Base-by-base conservation (phyloP, 2,888 invertebrate species). In the Melanostoma mellinum region DNA sequence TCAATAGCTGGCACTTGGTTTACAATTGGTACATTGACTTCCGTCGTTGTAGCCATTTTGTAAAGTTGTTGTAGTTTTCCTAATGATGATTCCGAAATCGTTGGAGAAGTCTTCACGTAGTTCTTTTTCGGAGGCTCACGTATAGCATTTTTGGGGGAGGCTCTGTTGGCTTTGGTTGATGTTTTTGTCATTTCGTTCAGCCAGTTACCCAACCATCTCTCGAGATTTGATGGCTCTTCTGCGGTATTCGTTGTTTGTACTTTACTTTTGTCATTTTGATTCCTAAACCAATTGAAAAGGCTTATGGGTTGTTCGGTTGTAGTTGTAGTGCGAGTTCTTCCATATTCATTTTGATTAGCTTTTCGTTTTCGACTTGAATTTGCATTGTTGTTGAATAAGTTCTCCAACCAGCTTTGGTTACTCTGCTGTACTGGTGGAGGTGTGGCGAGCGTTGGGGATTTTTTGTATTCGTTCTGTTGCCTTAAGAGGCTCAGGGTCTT, bases 131-230 rank as follows among this genome's bases (percentile, higher is more conserved):
- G 82, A 60, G 71, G 82, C 82, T 80, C 80, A 44, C 86, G 87
- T 85, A 77, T 85, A 4, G 53, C 67, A 33, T 55, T 74, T 20
- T 85, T 61, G 2, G 60, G 50, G 3, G 85, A 85, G 32, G n/a
- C 6, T 63, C 3, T 63, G 69, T 4, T 40, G 35, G 3, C 36
- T 38, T 85, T 85, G n/a, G 60, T 6, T 48, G 82, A 85, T 0
- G 48, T 6, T 36, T 52, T 89, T 92, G 75, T 93, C 92, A 6
- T 95, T 90, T 91, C 4, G 38, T 50, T 50, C 94, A 95, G 42
- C 52, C 52, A 67, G 42, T 67, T 53, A 6, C 44, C 9, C 8
- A 55, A 67, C 67, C 67, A 67, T 20, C 20, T 20, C 20, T 20
- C 20, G 20, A 20, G 20, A 20, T 20, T 20, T 20, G 20, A 20